Conservation (phyloP, 1,140 invertebrate genomes). For the Dendroctonus ponderosae region DNA sequence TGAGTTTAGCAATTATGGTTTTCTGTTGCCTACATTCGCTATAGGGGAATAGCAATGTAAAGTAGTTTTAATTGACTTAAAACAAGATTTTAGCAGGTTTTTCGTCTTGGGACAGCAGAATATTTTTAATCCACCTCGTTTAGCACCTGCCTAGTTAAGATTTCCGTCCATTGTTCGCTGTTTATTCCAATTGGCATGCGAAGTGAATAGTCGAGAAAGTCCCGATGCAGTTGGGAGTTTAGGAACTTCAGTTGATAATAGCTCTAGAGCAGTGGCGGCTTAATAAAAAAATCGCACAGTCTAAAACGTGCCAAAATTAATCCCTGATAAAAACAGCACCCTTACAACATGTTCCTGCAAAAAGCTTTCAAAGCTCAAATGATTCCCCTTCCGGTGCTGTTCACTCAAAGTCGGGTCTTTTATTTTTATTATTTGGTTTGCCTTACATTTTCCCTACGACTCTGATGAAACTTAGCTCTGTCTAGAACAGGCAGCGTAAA, state of each 20-base stretch:
- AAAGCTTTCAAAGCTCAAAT: background rate
- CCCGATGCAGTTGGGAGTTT: constrained; percentile 30
- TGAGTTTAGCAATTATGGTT: too few species aligned
- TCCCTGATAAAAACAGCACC: too few species aligned
- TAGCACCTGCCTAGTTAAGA: constrained; percentile 22
- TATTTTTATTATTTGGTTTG: background rate
- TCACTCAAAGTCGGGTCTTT: background rate
- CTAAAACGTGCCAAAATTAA: background rate
- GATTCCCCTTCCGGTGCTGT: background rate
- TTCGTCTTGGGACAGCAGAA: too few species aligned
- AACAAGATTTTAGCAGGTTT: too few species aligned
- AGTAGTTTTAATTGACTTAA: too few species aligned
- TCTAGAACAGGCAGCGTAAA: background rate
- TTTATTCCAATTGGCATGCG: constrained; percentile 27
- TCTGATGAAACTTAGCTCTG: too few species aligned
- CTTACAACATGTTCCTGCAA: background rate
- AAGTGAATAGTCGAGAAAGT: constrained; percentile 29
- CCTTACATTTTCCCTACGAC: too few species aligned
- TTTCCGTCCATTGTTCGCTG: constrained; percentile 25
- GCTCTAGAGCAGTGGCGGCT: constrained; percentile 18
- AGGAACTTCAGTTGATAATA: constrained; percentile 33
- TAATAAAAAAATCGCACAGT: background rate
- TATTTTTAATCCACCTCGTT: constrained; percentile 1
- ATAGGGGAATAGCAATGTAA: too few species aligned
- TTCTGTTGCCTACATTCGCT: too few species aligned